Conservation (phyloP, 1,140 invertebrate species). For the Bombus impatiens region DNA sequence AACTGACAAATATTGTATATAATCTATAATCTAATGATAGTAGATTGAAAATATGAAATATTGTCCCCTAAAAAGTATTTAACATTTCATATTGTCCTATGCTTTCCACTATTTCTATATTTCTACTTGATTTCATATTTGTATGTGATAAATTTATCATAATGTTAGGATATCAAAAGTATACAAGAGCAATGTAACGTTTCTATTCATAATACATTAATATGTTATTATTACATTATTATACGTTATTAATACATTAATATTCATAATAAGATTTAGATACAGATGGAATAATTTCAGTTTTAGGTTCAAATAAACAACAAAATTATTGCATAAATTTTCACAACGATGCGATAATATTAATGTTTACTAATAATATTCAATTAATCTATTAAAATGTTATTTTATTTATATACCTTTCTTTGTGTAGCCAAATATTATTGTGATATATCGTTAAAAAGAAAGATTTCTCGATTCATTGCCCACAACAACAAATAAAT, state of each 20-base stretch:
- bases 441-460: not conserved
- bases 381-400: not conserved
- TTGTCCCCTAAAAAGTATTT: too few species aligned
- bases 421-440: not conserved
- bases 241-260: too few species aligned
- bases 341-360: not conserved
- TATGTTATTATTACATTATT: too few species aligned
- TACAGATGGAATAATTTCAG: not conserved
- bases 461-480: not conserved
- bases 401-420: constrained; percentile 18
- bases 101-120: too few species aligned
- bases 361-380: not conserved
- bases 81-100: too few species aligned
- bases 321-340: not conserved
- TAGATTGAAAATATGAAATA: too few species aligned
- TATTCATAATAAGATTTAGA: not conserved
- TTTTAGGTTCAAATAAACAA: not conserved
- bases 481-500: not conserved
- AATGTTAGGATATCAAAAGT: too few species aligned
- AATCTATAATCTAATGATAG: too few species aligned
- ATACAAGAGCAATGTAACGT: not conserved
- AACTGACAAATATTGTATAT: constrained; percentile 2
- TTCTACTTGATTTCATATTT: too few species aligned
- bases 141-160: too few species aligned
- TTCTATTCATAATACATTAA: not conserved